A percentile compares a stretch with the other conserved stretches of the same genome.
Conservation (phyloP, 1,140 invertebrate species). For the Bicyclus anynana region DNA sequence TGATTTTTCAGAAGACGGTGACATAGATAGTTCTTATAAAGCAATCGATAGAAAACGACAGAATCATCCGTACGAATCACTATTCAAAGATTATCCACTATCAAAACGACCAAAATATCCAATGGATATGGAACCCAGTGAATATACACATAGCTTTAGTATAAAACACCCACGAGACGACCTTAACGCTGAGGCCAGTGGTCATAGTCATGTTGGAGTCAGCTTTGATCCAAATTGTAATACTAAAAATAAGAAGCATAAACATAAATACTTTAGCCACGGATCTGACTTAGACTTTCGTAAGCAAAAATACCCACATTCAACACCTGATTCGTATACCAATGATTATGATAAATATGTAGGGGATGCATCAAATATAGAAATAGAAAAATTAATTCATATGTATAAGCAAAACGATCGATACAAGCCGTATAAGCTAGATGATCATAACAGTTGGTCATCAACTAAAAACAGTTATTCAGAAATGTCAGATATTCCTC, state of each 20-base stretch:
- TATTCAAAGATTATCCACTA: constrained; percentile 44
- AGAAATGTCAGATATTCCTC: constrained; percentile 39
- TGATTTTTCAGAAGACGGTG: constrained; percentile 53
- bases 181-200: constrained; percentile 34
- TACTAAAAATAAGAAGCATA: constrained; percentile 57
- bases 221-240: constrained; percentile 58
- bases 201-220: constrained; percentile 53
- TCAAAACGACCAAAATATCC: constrained; percentile 50
- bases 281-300: constrained; percentile 44
- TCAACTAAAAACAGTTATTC: constrained; percentile 48
- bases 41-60: constrained; percentile 42
- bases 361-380: constrained; percentile 39
- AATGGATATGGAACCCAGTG: constrained; percentile 53
- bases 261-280: constrained; percentile 42
- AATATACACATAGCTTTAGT: constrained; percentile 58
- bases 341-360: constrained; percentile 52
- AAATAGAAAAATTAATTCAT: constrained; percentile 44
- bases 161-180: constrained; percentile 61
- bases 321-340: constrained; percentile 37
- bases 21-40: constrained; percentile 39
- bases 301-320: constrained; percentile 49
- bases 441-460: constrained; percentile 38
- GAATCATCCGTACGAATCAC: constrained; percentile 46
- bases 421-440: constrained; percentile 40
- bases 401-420: constrained; percentile 34